These are phyloP conservation scores for Pardosa pseudoannulata DNA, from an alignment of 2,888 invertebrate genomes.

Conservation along the genomic window DNA sequence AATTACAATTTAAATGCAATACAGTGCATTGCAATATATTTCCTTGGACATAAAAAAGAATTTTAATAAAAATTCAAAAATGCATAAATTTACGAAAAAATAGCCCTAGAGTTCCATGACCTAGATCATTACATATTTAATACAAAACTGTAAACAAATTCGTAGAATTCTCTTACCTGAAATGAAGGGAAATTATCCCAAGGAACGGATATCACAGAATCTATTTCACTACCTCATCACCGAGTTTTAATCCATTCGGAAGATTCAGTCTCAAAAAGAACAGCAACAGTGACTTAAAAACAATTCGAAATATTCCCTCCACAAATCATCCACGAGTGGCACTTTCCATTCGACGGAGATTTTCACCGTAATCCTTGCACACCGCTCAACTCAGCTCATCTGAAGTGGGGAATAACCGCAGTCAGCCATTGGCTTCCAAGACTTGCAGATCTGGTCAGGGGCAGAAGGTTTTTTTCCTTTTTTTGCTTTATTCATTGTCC, in stretches of 20 bases:
- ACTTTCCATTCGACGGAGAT: neutral
- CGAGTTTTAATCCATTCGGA: neutral
- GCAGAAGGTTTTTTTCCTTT: constrained; percentile 56
- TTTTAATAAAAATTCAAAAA: too few relatives aligned
- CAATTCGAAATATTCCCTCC: neutral
- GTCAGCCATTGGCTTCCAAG: constrained; percentile 36
- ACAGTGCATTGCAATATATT: too few relatives aligned
- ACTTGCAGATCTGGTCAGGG: constrained; percentile 68
- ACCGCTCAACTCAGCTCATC: constrained; percentile 50
- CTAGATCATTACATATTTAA: too few relatives aligned
- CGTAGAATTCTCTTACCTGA: neutral
- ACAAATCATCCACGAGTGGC: neutral
- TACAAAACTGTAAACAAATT: too few relatives aligned
- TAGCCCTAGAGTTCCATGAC: too few relatives aligned
- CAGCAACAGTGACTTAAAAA: neutral
- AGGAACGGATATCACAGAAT: neutral
- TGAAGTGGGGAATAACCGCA: constrained; percentile 52
- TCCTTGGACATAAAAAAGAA: too few relatives aligned
- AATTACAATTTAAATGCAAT: too few relatives aligned
- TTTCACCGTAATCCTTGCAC: constrained; percentile 39
- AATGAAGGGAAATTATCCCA: neutral
- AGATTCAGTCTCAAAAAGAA: neutral
- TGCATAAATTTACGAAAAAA: too few relatives aligned
- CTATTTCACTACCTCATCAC: neutral
- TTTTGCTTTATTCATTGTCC: constrained; percentile 40